Evolutionary conservation across 2,113 vertebrate genomes (phyloP), one percentile per base, ranked within the genome.

Genomic region (Physeter macrocephalus): DNA sequence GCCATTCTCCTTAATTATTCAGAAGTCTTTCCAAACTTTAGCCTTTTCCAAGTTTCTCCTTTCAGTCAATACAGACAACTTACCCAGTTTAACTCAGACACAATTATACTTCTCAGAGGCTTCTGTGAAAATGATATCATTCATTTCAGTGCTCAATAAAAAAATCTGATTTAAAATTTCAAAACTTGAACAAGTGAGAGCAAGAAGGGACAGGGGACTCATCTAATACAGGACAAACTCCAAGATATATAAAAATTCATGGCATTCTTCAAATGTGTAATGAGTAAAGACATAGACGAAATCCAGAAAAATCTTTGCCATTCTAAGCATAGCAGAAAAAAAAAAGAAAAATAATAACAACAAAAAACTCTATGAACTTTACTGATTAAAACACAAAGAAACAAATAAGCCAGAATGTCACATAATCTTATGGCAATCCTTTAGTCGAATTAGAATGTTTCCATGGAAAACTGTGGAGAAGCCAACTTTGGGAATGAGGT

Each of bases 21-120:
- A 77, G 74, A 97, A 96, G 64, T 80, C 97, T 97, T 97, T 98
- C 97, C 97, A 98, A 96, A 98, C 96, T 97, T 97, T 98, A 97
- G 98, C 97, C 97, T 98, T 98, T 98, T 96, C 93, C 97, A 96
- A 97, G 94, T 94, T 98, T 92, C 89, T 94, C 96, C 89, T 92
- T 95, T 95, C 97, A 98, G 95, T 98, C 96, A 97, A 95, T 93
- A 95, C 95, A 98, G 94, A 96, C 77, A 94, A 97, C 39, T 90
- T 92, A 94, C 92, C 86, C 92, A 95, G 89, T 90, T 97, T 96
- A 94, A 93, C 87, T 92, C 83, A 95, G 90, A 94, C 90, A 96
- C 91, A 96, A 93, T 94, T 96, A 95, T 94, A 95, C 36, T 88
- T 97, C 83, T 94, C 82, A 59, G 89, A 92, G 46, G 59, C 59